These are phyloP conservation scores for Episyrphus balteatus DNA, from an alignment of 1,140 invertebrate species.

Conservation along the genomic window DNA sequence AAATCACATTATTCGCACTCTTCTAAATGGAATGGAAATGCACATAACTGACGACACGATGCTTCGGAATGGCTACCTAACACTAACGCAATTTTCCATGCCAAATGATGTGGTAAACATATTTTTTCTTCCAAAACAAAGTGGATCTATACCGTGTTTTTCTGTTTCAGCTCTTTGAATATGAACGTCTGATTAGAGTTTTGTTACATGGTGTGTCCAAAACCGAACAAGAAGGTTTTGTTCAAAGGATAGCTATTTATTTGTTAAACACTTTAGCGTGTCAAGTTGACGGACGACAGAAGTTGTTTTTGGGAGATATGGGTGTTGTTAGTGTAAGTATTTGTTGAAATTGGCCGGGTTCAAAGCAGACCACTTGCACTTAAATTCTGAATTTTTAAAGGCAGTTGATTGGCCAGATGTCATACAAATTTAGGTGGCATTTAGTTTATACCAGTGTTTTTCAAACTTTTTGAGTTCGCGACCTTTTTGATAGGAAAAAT, in stretches of 20 bases:
- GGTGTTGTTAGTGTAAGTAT: constrained; percentile 70
- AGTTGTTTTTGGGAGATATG: constrained; percentile 76
- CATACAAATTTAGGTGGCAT: too few relatives aligned
- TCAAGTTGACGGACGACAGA: constrained; percentile 88
- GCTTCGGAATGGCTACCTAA: constrained; percentile 91
- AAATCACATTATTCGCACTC: constrained; percentile 62
- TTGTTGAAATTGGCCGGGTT: too few relatives aligned
- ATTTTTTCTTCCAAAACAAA: not conserved
- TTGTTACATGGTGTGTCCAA: constrained; percentile 72
- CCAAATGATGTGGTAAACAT: constrained; percentile 82
- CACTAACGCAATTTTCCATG: constrained; percentile 89
- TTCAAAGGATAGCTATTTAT: constrained; percentile 89
- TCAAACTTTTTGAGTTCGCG: too few relatives aligned
- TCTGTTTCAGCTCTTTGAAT: constrained; percentile 78
- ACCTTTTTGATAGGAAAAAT: too few relatives aligned
- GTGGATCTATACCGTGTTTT: constrained; percentile 3
- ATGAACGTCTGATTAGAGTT: constrained; percentile 75
- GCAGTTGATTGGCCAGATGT: too few relatives aligned
- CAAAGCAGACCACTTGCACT: too few relatives aligned
- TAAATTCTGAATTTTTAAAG: too few relatives aligned
- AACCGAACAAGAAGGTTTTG: constrained; percentile 77
- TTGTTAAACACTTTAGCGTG: constrained; percentile 91
- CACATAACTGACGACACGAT: constrained; percentile 78
- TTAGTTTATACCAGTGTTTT: too few relatives aligned
- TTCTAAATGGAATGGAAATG: constrained; percentile 79